Percentiles rank a stretch among this genome's conserved stretches.
These are phyloP conservation scores for Ichneumoninae sp. DNA, from an alignment of 2,888 invertebrate genomes.

Conservation along the genomic window DNA sequence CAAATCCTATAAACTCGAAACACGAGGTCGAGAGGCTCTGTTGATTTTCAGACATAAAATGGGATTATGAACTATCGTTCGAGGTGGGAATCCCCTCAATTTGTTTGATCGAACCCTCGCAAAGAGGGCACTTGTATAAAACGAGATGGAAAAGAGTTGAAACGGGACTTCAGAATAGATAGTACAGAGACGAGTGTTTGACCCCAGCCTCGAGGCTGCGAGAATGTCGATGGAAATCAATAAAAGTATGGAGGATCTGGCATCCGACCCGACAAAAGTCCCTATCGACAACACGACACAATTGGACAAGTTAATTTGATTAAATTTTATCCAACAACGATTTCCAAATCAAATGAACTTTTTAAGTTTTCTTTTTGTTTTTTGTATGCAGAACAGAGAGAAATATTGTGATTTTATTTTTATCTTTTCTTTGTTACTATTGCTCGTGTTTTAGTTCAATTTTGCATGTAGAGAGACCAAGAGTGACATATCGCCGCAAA, in stretches of 20 bases:
- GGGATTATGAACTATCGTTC: conserved; percentile 18
- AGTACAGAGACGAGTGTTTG: conserved; percentile 12
- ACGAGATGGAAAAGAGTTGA: conserved; percentile 19
- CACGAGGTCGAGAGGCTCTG: conserved; percentile 6
- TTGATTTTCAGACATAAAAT: conserved; percentile 35
- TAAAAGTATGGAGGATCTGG: conserved; percentile 54
- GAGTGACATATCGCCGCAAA: conserved; percentile 24
- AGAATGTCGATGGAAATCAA: conserved; percentile 59
- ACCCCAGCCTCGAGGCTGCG: conserved; percentile 31
- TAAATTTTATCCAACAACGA: neutral
- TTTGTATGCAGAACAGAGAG: neutral
- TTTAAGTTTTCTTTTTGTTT: neutral
- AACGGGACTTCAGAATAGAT: neutral
- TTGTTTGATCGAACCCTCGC: conserved; percentile 29
- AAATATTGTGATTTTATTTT: conserved; percentile 14
- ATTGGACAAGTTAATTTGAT: conserved; percentile 2
- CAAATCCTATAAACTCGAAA: conserved; percentile 19
- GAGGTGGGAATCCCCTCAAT: conserved; percentile 23
- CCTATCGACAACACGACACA: neutral
- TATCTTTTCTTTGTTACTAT: neutral
- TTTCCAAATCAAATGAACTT: neutral
- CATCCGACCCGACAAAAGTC: conserved; percentile 36
- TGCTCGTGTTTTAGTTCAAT: neutral
- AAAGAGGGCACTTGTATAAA: conserved; percentile 19
- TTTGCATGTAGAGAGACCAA: conserved; percentile 20